Conservation (phyloP, 2,797 vertebrate genomes). For the Protosalanx chinensis region DNA sequence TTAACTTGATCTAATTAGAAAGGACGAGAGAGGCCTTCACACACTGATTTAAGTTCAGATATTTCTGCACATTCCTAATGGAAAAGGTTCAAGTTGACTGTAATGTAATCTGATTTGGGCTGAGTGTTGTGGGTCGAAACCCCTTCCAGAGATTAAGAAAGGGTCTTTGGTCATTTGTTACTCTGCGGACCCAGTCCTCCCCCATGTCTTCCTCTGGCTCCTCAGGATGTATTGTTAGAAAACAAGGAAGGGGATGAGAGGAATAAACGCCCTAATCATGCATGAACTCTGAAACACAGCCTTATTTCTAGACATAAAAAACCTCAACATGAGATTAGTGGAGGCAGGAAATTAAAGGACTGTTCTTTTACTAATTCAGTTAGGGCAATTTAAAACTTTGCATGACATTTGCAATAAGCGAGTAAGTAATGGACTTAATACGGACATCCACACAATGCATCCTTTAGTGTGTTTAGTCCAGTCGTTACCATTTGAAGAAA, state of each 20-base stretch:
- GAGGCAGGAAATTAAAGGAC: slow-evolving; percentile 23
- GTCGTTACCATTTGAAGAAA: no score
- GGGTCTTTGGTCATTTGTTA: slow-evolving; percentile 35
- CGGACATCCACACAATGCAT: neutral
- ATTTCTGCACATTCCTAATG: slow-evolving; percentile 27
- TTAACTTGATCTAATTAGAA: slow-evolving; percentile 13
- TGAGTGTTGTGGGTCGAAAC: slow-evolving; percentile 8
- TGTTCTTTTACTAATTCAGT: slow-evolving; percentile 19
- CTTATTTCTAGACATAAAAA: slow-evolving; percentile 45
- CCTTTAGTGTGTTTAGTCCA: no score
- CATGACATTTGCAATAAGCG: slow-evolving; percentile 2
- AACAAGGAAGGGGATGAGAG: slow-evolving; percentile 22
- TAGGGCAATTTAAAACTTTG: neutral
- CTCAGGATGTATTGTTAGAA: slow-evolving; percentile 37
- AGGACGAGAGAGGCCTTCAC: slow-evolving; percentile 9
- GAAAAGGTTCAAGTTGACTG: neutral
- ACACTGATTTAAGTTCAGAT: slow-evolving; percentile 21
- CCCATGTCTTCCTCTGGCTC: slow-evolving; percentile 59
- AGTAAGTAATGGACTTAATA: slow-evolving; percentile 11
- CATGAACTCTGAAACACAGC: slow-evolving; percentile 32
- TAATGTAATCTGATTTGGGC: slow-evolving; percentile 46
- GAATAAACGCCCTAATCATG: slow-evolving; percentile 22
- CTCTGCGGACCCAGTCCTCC: slow-evolving; percentile 51
- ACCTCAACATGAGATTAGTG: slow-evolving; percentile 29
- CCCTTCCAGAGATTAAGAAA: slow-evolving; percentile 24